Conservation (phyloP, 2,113 vertebrate genomes). For the Spermophilus dauricus region DNA sequence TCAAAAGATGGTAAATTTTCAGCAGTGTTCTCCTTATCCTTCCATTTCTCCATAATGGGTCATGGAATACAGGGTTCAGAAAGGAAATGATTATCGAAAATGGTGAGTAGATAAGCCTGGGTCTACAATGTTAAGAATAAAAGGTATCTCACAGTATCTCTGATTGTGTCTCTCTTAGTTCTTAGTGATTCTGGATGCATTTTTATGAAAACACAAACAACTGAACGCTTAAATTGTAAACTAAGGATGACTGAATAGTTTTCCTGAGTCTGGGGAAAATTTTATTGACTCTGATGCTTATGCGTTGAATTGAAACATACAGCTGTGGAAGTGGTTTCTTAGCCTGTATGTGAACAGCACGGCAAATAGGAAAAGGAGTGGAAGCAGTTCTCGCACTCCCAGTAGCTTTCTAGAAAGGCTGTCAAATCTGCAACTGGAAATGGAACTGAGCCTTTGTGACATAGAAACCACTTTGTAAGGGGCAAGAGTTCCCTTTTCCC, state of each 20-base stretch:
- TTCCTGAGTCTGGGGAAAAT: neutral
- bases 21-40: neutral
- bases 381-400: neutral
- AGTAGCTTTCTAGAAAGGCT: neutral
- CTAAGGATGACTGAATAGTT: slow-evolving; percentile 1
- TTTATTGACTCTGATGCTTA: neutral
- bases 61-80: neutral
- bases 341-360: neutral
- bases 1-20: neutral
- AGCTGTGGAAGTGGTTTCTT: neutral
- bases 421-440: neutral
- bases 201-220: neutral
- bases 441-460: neutral
- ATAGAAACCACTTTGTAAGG: neutral
- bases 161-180: slow-evolving; percentile 26
- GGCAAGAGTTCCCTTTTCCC: neutral
- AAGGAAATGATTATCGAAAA: neutral
- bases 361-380: neutral
- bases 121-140: neutral
- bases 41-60: neutral
- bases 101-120: neutral
- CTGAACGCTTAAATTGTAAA: slow-evolving; percentile 14
- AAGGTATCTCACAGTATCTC: neutral
- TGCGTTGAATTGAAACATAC: neutral
- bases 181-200: slow-evolving; percentile 4